These are phyloP conservation scores for Oncorhynchus mykiss DNA, from an alignment of 2,113 vertebrate species.

Conservation along the genomic window DNA sequence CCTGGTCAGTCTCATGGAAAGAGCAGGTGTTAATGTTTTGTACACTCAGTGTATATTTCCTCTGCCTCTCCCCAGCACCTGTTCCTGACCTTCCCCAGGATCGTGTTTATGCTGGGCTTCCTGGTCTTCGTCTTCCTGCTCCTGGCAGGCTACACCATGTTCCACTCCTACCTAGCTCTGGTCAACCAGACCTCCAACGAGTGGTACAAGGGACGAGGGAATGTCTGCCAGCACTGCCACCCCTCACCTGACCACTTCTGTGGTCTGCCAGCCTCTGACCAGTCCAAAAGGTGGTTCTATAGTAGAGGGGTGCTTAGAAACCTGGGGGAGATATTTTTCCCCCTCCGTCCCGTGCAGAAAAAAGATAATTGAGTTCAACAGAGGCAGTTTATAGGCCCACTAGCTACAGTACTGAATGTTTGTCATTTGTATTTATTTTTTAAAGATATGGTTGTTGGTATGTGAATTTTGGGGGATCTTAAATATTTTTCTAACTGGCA, in stretches of 20 bases:
- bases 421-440: slow-evolving; percentile 2
- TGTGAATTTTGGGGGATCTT: neutral
- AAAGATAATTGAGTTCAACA: slow-evolving; percentile 57
- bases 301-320: slow-evolving; percentile 80
- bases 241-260: slow-evolving; percentile 43
- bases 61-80: slow-evolving; percentile 78
- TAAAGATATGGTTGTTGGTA: neutral
- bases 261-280: slow-evolving; percentile 46
- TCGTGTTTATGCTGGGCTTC: slow-evolving; percentile 92
- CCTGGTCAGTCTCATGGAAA: no score
- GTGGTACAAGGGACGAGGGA: slow-evolving; percentile 80
- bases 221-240: slow-evolving; percentile 65
- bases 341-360: slow-evolving; percentile 39
- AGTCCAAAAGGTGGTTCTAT: slow-evolving; percentile 73
- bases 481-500: neutral
- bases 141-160: slow-evolving; percentile 83
- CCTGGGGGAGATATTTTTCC: slow-evolving; percentile 83
- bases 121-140: slow-evolving; percentile 81
- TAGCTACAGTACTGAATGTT: neutral
- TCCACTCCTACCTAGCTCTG: slow-evolving; percentile 79
- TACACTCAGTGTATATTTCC: neutral
- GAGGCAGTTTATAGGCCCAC: slow-evolving; percentile 41
- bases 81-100: slow-evolving; percentile 90
- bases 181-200: slow-evolving; percentile 92
- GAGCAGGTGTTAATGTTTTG: no score